phyloP scores from a whole-genome alignment of 2,113 vertebrate species.

The Tachysurus fulvidraco region DNA sequence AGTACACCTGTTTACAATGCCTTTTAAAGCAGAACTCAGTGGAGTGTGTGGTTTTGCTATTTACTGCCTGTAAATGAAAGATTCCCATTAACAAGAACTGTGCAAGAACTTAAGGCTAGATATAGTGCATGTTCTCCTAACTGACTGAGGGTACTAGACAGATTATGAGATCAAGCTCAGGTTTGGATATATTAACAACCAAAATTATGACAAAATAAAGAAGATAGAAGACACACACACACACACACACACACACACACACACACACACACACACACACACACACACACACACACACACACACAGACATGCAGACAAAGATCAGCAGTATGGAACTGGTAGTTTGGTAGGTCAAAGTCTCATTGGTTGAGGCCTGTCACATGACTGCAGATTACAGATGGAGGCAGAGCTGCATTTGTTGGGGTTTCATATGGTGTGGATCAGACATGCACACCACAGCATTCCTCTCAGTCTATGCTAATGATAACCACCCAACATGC shows the following conservation, averaged over 20 bases:
- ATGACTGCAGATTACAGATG: conserved; percentile 55
- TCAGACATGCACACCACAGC: conserved; percentile 57
- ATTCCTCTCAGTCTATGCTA: conserved; percentile 52
- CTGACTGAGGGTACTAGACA: neutral
- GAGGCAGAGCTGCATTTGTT: conserved; percentile 55
- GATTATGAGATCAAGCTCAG: neutral
- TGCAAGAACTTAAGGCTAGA: neutral
- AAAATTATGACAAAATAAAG: conserved; percentile 12
- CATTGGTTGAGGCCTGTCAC: conserved; percentile 55
- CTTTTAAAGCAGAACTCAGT: neutral
- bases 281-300: conserved; percentile 23
- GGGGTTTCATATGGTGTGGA: conserved; percentile 59
- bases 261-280: conserved; percentile 23
- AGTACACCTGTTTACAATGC: neutral
- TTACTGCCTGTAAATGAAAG: neutral
- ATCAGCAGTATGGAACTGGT: conserved; percentile 40
- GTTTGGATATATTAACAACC: neutral
- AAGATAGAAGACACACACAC: conserved; percentile 1
- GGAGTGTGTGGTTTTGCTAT: neutral
- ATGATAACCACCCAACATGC: conserved; percentile 39
- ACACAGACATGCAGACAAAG: conserved; percentile 27
- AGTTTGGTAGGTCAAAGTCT: conserved; percentile 32
- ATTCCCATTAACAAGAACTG: neutral
- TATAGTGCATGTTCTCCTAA: neutral
- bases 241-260: conserved; percentile 26